Evolutionary conservation across 1,140 invertebrate species (phyloP).

Genomic region (Philopotamus ludificatus): DNA sequence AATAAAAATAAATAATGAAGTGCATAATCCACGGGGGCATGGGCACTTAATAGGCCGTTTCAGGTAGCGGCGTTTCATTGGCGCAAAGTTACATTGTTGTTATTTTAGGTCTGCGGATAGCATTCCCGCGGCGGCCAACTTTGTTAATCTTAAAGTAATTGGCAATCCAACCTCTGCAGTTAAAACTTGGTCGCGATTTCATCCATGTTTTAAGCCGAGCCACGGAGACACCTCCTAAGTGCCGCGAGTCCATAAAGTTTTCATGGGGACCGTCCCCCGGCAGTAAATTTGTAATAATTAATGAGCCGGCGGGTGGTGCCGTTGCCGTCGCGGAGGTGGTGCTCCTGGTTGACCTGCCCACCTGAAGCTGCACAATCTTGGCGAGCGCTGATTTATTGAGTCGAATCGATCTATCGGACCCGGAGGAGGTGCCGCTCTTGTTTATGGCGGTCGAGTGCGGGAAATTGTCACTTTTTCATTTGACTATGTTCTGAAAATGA

Average conservation of each 20-base stretch:
- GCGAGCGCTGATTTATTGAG: no score
- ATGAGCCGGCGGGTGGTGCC: no score
- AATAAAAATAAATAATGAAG: no score
- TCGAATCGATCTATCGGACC: no score
- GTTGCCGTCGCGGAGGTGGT: constrained; percentile 3
- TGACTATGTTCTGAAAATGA: no score
- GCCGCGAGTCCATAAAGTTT: constrained; percentile 25
- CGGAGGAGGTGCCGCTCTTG: no score
- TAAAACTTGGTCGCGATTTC: constrained; percentile 37
- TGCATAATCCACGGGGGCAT: no score
- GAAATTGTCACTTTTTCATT: no score
- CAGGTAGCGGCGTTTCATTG: not conserved
- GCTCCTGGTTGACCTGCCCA: constrained; percentile 27
- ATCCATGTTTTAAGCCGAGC: constrained; percentile 33
- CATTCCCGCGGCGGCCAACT: constrained; percentile 28
- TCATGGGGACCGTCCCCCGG: constrained; percentile 12
- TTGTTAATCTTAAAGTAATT: constrained; percentile 42
- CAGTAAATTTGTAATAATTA: constrained; percentile 36
- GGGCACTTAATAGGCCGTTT: not conserved
- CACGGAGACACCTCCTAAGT: constrained; percentile 22
- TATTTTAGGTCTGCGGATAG: constrained; percentile 8
- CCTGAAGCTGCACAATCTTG: no score
- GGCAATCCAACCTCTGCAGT: constrained; percentile 38
- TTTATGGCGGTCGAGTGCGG: no score
- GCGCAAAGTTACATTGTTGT: constrained; percentile 22